Base-by-base conservation (phyloP, 1,140 invertebrate species). In the Metopolophium dirhodum region DNA sequence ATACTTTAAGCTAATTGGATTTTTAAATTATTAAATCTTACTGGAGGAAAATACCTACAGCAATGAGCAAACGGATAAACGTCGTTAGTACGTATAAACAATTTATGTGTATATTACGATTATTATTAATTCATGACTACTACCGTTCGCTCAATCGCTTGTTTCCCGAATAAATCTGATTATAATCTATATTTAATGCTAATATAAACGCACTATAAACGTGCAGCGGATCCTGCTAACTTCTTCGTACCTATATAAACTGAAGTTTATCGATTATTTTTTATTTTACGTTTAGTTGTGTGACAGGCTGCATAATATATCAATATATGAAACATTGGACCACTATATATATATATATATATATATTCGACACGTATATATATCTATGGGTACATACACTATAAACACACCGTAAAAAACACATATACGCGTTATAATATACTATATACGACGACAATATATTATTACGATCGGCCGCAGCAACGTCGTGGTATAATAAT, bases 111-210 rank as follows among this genome's bases (percentile, higher is more conserved):
- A 77, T 77, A 41, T n/a, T 77, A 77, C 30, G 11, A 77, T 77
- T 77, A 77, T 77, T n/a, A 77, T 77, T n/a, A 77, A 77, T 77
- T 77, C 61, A 77, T 77, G 61, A 77, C n/a, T n/a, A 77, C 61
- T 77, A 11, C 61, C n/a, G 30, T 77, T 77, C n/a, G 14, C 37
- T 37, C 37, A 37, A 37, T 37, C 37, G 37, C 61, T 77, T 4
- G 30, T 77, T 77, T 77, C 61, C 30, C 61, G 30, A 77, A 77
- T 77, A 77, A n/a, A 77, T 77, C n/a, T n/a, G 14, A 77, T 77
- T 77, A n/a, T 77, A 77, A 77, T 77, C 61, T 77, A 77, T n/a
- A 77, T 77, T 77, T 35, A 77, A n/a, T 77, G n/a, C n/a, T n/a
- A 77, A 77, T n/a, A n/a, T 77, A n/a, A 77, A 77, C 61, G 18